Evolutionary conservation across 2,113 vertebrate species (phyloP).

Genomic region (Callorhinus ursinus): DNA sequence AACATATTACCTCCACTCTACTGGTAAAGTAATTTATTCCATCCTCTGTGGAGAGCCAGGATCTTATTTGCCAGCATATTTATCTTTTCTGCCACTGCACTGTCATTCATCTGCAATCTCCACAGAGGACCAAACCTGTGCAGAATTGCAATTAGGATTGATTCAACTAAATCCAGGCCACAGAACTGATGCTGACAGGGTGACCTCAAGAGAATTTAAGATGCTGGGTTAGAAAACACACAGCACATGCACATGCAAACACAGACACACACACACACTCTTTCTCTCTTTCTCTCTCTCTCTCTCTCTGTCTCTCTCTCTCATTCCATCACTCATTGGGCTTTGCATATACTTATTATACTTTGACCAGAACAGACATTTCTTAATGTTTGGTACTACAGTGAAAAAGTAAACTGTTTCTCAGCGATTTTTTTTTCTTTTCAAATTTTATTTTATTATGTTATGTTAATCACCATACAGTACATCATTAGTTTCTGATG

Average conservation of each 20-base stretch:
- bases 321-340: conserved; percentile 77
- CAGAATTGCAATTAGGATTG: conserved; percentile 92
- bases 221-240: conserved; percentile 75
- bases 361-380: conserved; percentile 57
- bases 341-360: conserved; percentile 67
- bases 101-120: conserved; percentile 90
- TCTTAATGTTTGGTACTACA: neutral
- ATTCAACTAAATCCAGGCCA: conserved; percentile 90
- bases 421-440: conserved; percentile 30
- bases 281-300: neutral
- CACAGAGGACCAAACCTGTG: conserved; percentile 87
- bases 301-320: neutral
- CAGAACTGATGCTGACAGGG: conserved; percentile 84
- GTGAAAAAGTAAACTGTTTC: conserved; percentile 75
- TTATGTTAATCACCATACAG: too few relatives aligned
- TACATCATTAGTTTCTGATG: too few relatives aligned
- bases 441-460: too few relatives aligned
- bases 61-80: conserved; percentile 92
- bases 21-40: conserved; percentile 91
- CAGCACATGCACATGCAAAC: neutral
- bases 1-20: conserved; percentile 86
- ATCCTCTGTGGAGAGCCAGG: conserved; percentile 88
- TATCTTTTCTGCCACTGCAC: conserved; percentile 90
- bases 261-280: neutral
- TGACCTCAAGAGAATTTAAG: conserved; percentile 88